A percentile compares a stretch with the other conserved stretches of the same genome.
Evolutionary conservation across 2,888 invertebrate species (phyloP).

Genomic region (Matsumyia berberina): DNA sequence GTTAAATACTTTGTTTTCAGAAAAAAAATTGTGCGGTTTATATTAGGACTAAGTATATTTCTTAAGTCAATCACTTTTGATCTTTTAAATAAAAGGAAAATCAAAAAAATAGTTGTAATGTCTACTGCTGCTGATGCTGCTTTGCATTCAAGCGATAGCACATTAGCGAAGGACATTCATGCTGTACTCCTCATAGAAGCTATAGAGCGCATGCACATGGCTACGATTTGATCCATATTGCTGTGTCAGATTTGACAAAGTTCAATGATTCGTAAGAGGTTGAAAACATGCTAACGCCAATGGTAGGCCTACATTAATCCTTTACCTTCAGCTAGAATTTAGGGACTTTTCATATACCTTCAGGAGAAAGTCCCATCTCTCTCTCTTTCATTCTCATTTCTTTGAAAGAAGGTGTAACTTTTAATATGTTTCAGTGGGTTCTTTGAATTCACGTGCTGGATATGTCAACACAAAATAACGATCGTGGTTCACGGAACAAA

Average conservation of each 20-base stretch:
- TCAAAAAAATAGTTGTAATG: not conserved
- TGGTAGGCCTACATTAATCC: too few species aligned
- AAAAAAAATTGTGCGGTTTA: slow-evolving; percentile 37
- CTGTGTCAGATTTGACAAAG: not conserved
- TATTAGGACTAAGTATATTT: slow-evolving; percentile 1
- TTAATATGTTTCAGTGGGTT: too few species aligned
- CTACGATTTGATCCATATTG: slow-evolving; percentile 1
- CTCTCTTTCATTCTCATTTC: too few species aligned
- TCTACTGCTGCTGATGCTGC: slow-evolving; percentile 22
- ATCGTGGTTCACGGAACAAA: too few species aligned
- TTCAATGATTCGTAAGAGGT: too few species aligned
- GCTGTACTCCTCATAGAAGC: slow-evolving; percentile 6
- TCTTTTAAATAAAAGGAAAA: not conserved
- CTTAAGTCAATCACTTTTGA: slow-evolving; percentile 7
- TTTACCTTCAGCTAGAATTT: too few species aligned
- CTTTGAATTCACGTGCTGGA: too few species aligned
- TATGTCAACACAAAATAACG: too few species aligned
- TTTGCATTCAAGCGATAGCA: slow-evolving; percentile 14
- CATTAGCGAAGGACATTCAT: slow-evolving; percentile 27
- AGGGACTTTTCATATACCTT: too few species aligned
- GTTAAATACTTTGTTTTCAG: not conserved
- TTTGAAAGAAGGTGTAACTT: too few species aligned
- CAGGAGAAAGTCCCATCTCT: too few species aligned
- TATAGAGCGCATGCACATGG: not conserved
- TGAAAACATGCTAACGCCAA: too few species aligned